Conservation (phyloP, 2,113 vertebrate species). For the Perca schrenkii region DNA sequence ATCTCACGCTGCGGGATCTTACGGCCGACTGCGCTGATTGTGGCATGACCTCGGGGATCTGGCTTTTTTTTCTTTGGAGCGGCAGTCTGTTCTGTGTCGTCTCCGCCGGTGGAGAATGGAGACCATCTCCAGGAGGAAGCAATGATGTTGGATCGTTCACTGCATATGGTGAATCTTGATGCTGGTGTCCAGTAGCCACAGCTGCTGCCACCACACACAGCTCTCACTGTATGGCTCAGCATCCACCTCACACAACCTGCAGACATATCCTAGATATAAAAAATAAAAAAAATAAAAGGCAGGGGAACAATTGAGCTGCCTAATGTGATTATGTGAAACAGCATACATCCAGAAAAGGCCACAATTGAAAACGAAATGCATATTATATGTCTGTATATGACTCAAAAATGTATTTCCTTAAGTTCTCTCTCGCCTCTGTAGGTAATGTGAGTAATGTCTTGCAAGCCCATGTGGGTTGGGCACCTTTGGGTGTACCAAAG, state of each 20-base stretch:
- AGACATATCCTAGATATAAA: conserved; percentile 73
- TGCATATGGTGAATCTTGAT: conserved; percentile 3
- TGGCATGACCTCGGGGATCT: conserved; percentile 37
- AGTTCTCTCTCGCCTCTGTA: neutral
- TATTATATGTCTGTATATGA: too few relatives aligned
- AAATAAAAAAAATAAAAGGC: neutral
- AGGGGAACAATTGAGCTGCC: neutral
- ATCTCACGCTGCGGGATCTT: conserved; percentile 88
- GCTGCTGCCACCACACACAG: neutral
- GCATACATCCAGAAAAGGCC: neutral
- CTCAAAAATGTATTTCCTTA: too few relatives aligned
- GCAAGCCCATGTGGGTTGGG: too few relatives aligned
- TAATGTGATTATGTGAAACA: neutral
- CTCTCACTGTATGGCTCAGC: conserved; percentile 48
- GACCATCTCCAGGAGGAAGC: conserved; percentile 40
- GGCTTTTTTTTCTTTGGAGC: conserved; percentile 71
- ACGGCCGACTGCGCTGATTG: conserved; percentile 86
- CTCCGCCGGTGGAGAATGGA: conserved; percentile 74
- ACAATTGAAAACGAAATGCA: neutral
- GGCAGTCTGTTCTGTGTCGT: conserved; percentile 47
- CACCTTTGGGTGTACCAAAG: neutral
- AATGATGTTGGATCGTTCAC: neutral
- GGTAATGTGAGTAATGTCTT: neutral
- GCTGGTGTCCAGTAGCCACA: conserved; percentile 15
- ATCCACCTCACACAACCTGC: conserved; percentile 70